A percentile compares a stretch with the other conserved stretches of the same genome.
phyloP scores from a whole-genome alignment of 2,888 invertebrate genomes.

The Temnothorax ravouxi region DNA sequence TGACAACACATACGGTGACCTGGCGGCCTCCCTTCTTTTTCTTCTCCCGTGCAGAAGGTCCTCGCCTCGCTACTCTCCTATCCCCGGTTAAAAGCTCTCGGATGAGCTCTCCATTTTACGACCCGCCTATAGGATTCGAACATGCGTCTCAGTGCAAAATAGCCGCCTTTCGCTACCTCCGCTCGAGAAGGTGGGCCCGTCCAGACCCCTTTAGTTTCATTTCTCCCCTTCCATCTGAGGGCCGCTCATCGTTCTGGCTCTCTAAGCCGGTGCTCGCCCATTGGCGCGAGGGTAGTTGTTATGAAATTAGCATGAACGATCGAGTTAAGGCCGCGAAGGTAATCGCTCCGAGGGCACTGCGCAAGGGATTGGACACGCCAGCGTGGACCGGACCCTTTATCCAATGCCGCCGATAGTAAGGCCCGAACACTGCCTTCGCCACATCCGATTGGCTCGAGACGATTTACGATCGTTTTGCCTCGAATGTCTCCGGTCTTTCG shows the following conservation, averaged over 20 bases:
- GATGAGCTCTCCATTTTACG: constrained; percentile 78
- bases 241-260: constrained; percentile 60
- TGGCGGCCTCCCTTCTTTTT: background rate
- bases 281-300: constrained; percentile 86
- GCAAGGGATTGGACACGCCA: constrained; percentile 81
- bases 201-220: constrained; percentile 37
- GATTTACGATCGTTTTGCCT: constrained; percentile 73
- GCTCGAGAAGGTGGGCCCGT: constrained; percentile 66
- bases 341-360: constrained; percentile 82
- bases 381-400: constrained; percentile 72
- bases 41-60: background rate
- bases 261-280: constrained; percentile 76
- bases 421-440: constrained; percentile 69
- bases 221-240: constrained; percentile 54
- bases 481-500: constrained; percentile 64
- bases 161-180: constrained; percentile 67
- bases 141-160: constrained; percentile 64
- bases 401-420: constrained; percentile 79
- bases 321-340: constrained; percentile 79
- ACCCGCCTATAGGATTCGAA: constrained; percentile 37
- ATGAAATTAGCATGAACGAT: constrained; percentile 86
- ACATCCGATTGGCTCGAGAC: constrained; percentile 80
- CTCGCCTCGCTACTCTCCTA: constrained; percentile 41
- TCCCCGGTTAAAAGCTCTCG: constrained; percentile 16
- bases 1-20: constrained; percentile 69